Evolutionary conservation across 2,888 invertebrate genomes (phyloP).

Genomic region (Cantharis nigra): DNA sequence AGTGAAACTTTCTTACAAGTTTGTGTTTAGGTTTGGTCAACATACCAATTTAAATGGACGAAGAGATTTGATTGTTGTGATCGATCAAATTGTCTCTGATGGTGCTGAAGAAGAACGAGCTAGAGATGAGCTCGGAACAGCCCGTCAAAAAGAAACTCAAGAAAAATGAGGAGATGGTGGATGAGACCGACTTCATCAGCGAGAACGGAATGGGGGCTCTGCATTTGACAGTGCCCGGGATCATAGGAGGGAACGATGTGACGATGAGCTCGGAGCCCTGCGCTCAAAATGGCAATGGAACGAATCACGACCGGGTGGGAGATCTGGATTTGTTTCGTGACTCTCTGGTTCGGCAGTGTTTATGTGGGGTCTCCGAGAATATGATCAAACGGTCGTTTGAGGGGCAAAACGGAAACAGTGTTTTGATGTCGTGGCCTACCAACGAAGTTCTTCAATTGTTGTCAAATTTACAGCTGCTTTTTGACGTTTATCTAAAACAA

Average conservation of each 20-base stretch:
- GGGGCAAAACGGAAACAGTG: conserved; percentile 57
- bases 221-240: conserved; percentile 38
- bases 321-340: conserved; percentile 63
- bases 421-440: conserved; percentile 65
- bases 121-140: conserved; percentile 76
- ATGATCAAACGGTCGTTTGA: conserved; percentile 74
- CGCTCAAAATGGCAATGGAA: neutral
- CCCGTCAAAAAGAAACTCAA: conserved; percentile 84
- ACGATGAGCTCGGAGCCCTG: neutral
- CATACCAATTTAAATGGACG: neutral
- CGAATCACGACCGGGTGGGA: conserved; percentile 17
- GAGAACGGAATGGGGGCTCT: conserved; percentile 54
- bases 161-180: conserved; percentile 63
- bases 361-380: conserved; percentile 76
- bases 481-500: conserved; percentile 84
- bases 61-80: neutral
- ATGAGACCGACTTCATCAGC: conserved; percentile 61
- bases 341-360: conserved; percentile 74
- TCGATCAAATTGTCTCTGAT: conserved; percentile 53
- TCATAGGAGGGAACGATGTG: neutral
- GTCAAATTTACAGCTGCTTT: conserved; percentile 81
- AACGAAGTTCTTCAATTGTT: conserved; percentile 75
- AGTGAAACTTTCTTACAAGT: neutral
- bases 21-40: neutral
- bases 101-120: conserved; percentile 67